Base-by-base conservation (phyloP, 1,140 invertebrate species). In the Metopolophium dirhodum region DNA sequence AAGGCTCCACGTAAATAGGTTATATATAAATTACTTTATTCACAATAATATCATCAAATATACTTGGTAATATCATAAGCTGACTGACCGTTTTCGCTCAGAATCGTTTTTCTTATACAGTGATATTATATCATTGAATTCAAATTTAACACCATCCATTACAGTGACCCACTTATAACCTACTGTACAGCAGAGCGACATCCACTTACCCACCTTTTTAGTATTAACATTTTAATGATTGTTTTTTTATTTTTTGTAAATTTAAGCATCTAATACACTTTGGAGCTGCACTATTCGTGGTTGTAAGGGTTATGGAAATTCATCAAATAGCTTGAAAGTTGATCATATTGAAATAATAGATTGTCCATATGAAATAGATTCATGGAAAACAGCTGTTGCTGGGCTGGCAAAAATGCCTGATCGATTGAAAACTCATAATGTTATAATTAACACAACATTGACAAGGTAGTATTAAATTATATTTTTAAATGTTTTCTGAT, bases 331-430 rank as follows among this genome's bases (percentile, higher is more conserved):
- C 7, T 86, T 30, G 3, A 85, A 41, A 20, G 4, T 6, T 2
- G 47, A 86, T 85, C 91, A 93, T 85, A n/a, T 3, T 4, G 14
- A n/a, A 41, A 3, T 45, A 30, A 57, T 20, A n/a, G 91, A 93
- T 45, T 93, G 91, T 20, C 91, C 91, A 9, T 93, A 93, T 86
- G 91, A 93, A 85, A 86, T 85, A 9, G 91, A 93, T 93, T 22
- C 49, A 22, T 93, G 91, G 91, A 57, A 93, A 93, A 57, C 54
- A 41, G n/a, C 91, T n/a, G 37, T 93, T 18, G 82, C 91, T 85
- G 91, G 91, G 35, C 54, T 93, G 8, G 35, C 35, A 9, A 93
- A 86, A 57, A 20, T 86, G 57, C 51, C 82, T 20, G 91, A 93
- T 93, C 35, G 91, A 54, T 54, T 93, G 26, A 86, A 93, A 86